Conservation (phyloP, 2,797 vertebrate species). For the Telmatherina bonti region DNA sequence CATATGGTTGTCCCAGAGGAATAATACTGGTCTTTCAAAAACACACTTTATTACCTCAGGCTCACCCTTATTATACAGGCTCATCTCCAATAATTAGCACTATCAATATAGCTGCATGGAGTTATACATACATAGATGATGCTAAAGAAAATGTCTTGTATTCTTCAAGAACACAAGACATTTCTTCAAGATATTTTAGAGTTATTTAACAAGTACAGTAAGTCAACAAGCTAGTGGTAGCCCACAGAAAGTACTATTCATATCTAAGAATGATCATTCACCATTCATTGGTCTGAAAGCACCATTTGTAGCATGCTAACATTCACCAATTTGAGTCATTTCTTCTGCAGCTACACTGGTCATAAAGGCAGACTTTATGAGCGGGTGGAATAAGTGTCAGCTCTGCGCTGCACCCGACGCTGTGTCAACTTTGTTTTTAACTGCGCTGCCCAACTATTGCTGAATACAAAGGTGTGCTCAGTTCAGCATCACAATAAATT, state of each 20-base stretch:
- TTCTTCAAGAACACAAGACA: too few relatives aligned
- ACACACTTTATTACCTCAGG: constrained; percentile 9
- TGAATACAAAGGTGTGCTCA: background rate
- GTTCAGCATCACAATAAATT: constrained; percentile 20
- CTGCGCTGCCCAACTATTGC: constrained; percentile 6
- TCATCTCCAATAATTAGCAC: background rate
- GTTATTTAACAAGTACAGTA: constrained; percentile 16
- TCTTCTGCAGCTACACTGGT: constrained; percentile 40
- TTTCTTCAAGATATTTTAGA: constrained; percentile 1
- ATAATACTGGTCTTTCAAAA: constrained; percentile 35
- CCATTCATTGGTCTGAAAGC: constrained; percentile 64
- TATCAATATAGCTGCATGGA: constrained; percentile 3
- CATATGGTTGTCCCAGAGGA: constrained; percentile 38
- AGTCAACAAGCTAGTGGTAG: constrained; percentile 9
- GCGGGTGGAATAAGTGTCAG: constrained; percentile 69
- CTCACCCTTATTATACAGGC: background rate
- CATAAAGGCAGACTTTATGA: constrained; percentile 74
- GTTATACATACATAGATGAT: background rate
- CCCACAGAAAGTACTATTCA: constrained; percentile 59
- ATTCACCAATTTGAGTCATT: constrained; percentile 59
- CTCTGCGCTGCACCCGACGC: constrained; percentile 30
- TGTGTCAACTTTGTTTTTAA: constrained; percentile 38
- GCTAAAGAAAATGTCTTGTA: background rate
- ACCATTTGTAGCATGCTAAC: constrained; percentile 53
- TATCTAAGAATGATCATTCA: constrained; percentile 50